Evolutionary conservation across 30 jellyfish, hydroid and myxozoan species (phyloP).

Genomic region (Morbakka virulenta): DNA sequence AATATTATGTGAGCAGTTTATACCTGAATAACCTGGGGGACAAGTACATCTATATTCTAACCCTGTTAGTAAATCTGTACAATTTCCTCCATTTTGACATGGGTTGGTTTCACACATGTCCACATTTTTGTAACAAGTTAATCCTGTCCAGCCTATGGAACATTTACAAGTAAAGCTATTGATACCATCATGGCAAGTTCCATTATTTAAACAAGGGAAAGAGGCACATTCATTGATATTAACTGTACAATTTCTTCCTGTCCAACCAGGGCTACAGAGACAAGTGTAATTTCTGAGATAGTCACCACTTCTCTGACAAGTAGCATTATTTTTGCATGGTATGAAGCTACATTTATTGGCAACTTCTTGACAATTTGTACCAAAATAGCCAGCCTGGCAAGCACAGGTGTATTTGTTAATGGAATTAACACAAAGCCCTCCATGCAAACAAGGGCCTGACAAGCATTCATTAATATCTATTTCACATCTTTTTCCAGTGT

Average conservation of each 20-base stretch:
- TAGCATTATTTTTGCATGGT: conserved; percentile 65
- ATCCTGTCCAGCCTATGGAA: conserved; percentile 66
- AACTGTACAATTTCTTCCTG: conserved; percentile 60
- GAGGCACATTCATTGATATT: conserved; percentile 60
- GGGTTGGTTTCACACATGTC: conserved; percentile 64
- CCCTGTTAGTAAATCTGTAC: conserved; percentile 35
- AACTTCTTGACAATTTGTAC: conserved; percentile 52
- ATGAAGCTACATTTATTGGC: conserved; percentile 35
- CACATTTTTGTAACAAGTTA: conserved; percentile 52
- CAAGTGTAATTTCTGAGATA: conserved; percentile 49
- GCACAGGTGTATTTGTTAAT: conserved; percentile 48
- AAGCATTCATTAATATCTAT: conserved; percentile 36
- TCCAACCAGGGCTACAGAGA: conserved; percentile 63
- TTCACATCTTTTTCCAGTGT: conserved; percentile 65
- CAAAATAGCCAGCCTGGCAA: conserved; percentile 72
- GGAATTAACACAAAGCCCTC: conserved; percentile 61
- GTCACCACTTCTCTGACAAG: conserved; percentile 42
- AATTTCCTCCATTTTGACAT: conserved; percentile 65
- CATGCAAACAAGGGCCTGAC: conserved; percentile 60
- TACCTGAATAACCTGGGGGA: conserved; percentile 59
- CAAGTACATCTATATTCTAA: conserved; percentile 63
- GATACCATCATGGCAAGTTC: conserved; percentile 60
- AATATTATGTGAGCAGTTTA: conserved; percentile 56
- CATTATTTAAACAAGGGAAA: conserved; percentile 51
- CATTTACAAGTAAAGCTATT: conserved; percentile 68